Conservation (phyloP, 2,888 invertebrate species). For the Sinohyriopsis cumingii region DNA sequence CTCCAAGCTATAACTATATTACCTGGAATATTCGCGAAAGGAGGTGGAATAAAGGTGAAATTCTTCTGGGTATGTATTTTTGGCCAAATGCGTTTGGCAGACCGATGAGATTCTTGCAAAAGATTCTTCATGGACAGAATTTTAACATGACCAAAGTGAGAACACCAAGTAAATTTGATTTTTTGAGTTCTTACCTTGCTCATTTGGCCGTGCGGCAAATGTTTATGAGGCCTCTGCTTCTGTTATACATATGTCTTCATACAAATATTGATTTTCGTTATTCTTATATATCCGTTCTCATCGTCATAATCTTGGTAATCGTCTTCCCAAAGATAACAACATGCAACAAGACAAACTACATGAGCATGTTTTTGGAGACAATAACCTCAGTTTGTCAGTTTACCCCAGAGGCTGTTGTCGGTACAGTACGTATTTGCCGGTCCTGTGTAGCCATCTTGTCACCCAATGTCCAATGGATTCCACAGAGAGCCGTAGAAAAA, state of each 20-base stretch:
- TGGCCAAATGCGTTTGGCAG: conserved; percentile 27
- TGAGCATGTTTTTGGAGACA: conserved; percentile 26
- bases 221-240: conserved; percentile 44
- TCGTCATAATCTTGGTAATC: conserved; percentile 59
- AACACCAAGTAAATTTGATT: conserved; percentile 19
- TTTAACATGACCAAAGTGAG: conserved; percentile 23
- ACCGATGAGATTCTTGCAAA: conserved; percentile 22
- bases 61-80: conserved; percentile 33
- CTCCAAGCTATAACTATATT: conserved; percentile 50
- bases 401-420: conserved; percentile 41
- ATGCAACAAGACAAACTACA: conserved; percentile 17
- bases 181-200: conserved; percentile 29
- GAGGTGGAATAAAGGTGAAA: conserved; percentile 54
- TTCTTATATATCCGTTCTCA: conserved; percentile 55
- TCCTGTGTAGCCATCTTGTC: conserved; percentile 27
- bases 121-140: neutral
- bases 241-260: conserved; percentile 57
- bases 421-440: conserved; percentile 28
- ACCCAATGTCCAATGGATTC: conserved; percentile 60
- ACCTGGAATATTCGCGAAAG: conserved; percentile 52
- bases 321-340: conserved; percentile 62
- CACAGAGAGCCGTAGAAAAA: conserved; percentile 62
- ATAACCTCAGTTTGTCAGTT: conserved; percentile 43
- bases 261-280: conserved; percentile 51
- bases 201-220: conserved; percentile 39